Evolutionary conservation across 2,797 vertebrate genomes (phyloP).

Genomic region (Phylloscopus collybita): DNA sequence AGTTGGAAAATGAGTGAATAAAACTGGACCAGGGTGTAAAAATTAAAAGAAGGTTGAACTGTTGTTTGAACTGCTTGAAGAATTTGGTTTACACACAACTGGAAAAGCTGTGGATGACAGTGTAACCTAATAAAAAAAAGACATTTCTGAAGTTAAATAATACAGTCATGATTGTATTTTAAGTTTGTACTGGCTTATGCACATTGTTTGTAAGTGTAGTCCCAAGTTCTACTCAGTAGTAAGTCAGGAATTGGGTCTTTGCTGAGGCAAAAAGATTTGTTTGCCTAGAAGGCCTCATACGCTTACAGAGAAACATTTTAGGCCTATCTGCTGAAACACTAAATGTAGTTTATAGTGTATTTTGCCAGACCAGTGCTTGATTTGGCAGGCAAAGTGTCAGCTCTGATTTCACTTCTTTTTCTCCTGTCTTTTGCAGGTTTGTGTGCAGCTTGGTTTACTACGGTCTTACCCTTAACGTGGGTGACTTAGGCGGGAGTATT

Average conservation of each 20-base stretch:
- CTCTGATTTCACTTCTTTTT: background rate
- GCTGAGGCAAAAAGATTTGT: background rate
- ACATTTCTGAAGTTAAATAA: background rate
- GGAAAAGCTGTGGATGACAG: background rate
- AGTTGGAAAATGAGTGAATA: background rate
- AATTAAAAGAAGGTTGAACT: background rate
- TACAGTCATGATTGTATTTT: background rate
- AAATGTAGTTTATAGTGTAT: background rate
- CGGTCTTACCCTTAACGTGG: conserved; percentile 81
- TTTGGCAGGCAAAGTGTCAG: background rate
- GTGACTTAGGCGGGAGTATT: conserved; percentile 79
- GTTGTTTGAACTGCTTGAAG: background rate
- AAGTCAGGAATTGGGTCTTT: background rate
- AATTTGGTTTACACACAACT: background rate
- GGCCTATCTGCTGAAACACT: background rate
- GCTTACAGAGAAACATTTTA: background rate
- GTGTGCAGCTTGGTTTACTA: conserved; percentile 86
- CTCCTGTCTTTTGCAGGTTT: conserved; percentile 71
- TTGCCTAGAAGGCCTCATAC: background rate
- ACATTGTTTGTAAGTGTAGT: background rate
- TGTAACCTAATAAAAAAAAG: background rate
- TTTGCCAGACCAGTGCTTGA: background rate
- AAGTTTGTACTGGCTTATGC: background rate
- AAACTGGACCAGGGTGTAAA: background rate
- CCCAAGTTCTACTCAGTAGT: background rate